These are phyloP conservation scores for Rhinichthys klamathensis DNA, from an alignment of 2,113 vertebrate genomes.

Conservation along the genomic window DNA sequence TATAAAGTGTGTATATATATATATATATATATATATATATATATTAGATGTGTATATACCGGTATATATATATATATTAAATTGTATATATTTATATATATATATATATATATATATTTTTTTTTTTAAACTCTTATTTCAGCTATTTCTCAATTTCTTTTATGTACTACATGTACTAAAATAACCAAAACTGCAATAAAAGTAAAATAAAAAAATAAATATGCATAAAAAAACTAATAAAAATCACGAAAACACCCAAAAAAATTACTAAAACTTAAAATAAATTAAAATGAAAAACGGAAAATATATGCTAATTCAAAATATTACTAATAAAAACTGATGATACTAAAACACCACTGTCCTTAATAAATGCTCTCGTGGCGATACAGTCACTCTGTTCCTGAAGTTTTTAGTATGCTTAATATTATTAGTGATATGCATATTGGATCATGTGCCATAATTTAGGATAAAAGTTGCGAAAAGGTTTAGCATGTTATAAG, in stretches of 20 bases:
- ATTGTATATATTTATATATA: too few species aligned
- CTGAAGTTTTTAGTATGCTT: neutral
- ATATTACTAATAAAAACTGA: neutral
- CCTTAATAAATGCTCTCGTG: neutral
- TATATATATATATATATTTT: too few species aligned
- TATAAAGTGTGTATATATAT: too few species aligned
- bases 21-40: too few species aligned
- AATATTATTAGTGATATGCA: neutral
- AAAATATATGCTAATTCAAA: neutral
- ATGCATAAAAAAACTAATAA: neutral
- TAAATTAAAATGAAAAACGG: neutral
- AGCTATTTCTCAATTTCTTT: too few species aligned
- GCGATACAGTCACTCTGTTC: neutral
- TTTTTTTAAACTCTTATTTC: too few species aligned
- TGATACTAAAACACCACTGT: neutral
- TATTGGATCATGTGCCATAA: neutral
- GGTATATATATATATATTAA: too few species aligned
- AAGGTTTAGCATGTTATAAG: too few species aligned
- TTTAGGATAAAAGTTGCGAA: neutral
- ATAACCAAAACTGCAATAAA: neutral
- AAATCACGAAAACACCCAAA: neutral
- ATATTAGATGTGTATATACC: too few species aligned
- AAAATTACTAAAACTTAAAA: neutral
- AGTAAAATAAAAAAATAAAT: neutral
- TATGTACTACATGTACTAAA: too few species aligned